Evolutionary conservation across 2,888 invertebrate species (phyloP), one percentile per base, ranked within the genome.

Genomic region (Agrochola lota): DNA sequence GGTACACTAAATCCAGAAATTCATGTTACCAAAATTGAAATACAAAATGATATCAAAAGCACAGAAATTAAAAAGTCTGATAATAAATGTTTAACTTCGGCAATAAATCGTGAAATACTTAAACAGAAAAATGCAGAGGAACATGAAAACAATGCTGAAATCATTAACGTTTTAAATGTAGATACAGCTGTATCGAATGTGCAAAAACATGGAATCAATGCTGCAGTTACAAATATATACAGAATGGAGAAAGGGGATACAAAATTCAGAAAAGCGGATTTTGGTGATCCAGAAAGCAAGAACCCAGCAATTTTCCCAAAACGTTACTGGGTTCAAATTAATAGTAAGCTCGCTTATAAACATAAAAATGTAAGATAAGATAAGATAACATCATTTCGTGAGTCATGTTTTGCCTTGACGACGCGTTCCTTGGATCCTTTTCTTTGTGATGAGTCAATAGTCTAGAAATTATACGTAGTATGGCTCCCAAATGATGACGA

Each of bases 1-100:
- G 23, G 6, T 26, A 57, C 15, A 66, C 20, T 11, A 12, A 63
- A 26, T 70, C 26, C n/a, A 46, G 77, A 77, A 67, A 69, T 35
- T 3, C 40, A 78, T 9, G 8, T 30, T 23, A 43, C 26, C 15
- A n/a, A 64, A 55, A 68, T 62, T 57, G 55, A 77, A 66, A 46
- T n/a, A 55, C 40, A 76, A 71, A 71, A 78, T 83, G 84, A 82
- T 71, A 30, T 35, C 6, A 30, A 83, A 83, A 49, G n/a, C 30
- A 35, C 55, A 12, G 23, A 63, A 73, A 68, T 5, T 71, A 49
- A 83, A 78, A 74, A 55, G 2, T 7, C 59, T n/a, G 20, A 20
- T 6, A 46, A 57, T 63, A 62, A 62, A 23, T 72, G 30, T 69
- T n/a, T 46, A n/a, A 40, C 60, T 57, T n/a, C n/a, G 12, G n/a